Base-by-base conservation (phyloP, 2,797 vertebrate species). In the Liasis olivaceus region DNA sequence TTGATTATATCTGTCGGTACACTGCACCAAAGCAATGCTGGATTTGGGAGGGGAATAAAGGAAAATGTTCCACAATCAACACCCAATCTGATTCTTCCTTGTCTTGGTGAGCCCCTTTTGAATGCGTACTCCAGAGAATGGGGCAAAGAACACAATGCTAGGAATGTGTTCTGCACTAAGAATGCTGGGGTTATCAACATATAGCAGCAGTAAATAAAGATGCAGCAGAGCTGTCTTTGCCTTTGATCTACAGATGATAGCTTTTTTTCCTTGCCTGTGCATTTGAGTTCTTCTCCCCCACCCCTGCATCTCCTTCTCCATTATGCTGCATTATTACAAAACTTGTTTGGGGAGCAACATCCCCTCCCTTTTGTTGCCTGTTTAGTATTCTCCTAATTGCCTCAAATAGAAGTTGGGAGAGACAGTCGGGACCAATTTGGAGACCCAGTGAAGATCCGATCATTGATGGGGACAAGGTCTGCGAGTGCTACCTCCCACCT, bases 241-340 rank as follows among this genome's bases (percentile, higher is more conserved):
- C 62, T 64, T 95, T 93, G 89, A 93, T 62, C 89, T 51, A 1
- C 56, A 94, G 69, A 26, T 93, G 87, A 47, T 51, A 77, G 42
- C 15, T 77, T 77, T 22, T 47, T 9, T 5, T 1, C 5, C 13
- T 89, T 89, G 51, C 77, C 60, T 89, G 54, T 4, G 22, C 15
- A 42, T 9, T 62, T 31, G 47, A 20, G 17, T 56, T 87, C 47
- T 12, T 17, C 24, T 2, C 15, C 77, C 14, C 36, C 2, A n/a
- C 85, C 1, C 9, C 81, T 13, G 28, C 28, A 58, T 84, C 51
- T 81, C 66, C n/a, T 69, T 11, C 59, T 87, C 90, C 13, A 62
- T 28, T 72, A 69, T 26, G 26, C 77, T 1, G 2, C 42, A 58
- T 60, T 92, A 92, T 89, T 86, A 26, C 17, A 31, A 64, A 85